Conservation (phyloP, 2,888 invertebrate genomes). For the Diarsia mendica region DNA sequence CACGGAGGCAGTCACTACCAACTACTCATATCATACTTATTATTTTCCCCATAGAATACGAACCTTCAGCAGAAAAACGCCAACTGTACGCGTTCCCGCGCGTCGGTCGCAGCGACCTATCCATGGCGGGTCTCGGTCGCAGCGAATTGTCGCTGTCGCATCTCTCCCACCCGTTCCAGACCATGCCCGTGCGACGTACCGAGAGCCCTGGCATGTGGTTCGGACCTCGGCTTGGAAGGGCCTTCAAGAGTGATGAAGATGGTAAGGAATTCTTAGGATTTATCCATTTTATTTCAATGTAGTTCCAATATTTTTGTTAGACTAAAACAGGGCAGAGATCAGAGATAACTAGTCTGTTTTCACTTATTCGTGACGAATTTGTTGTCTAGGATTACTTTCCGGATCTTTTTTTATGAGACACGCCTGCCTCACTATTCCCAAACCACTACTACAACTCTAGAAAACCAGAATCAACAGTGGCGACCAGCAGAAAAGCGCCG, state of each 20-base stretch:
- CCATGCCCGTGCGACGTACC: slow-evolving; percentile 64
- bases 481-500: no score
- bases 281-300: background rate
- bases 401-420: no score
- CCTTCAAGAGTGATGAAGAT: slow-evolving; percentile 81
- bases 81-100: slow-evolving; percentile 86
- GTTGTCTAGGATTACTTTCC: no score
- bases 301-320: background rate
- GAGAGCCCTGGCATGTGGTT: slow-evolving; percentile 91
- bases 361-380: no score
- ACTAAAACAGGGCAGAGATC: background rate
- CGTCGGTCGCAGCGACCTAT: slow-evolving; percentile 78
- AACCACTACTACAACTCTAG: no score
- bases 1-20: no score
- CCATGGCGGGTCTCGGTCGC: slow-evolving; percentile 82
- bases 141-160: slow-evolving; percentile 65
- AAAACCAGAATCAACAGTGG: no score
- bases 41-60: slow-evolving; percentile 71
- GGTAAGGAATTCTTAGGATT: slow-evolving; percentile 67
- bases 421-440: no score
- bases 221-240: slow-evolving; percentile 92
- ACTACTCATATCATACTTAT: background rate
- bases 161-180: slow-evolving; percentile 56
- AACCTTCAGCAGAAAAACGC: slow-evolving; percentile 77
- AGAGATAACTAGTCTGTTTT: background rate